Evolutionary conservation across 2,797 vertebrate genomes (phyloP), one percentile per base, ranked within the genome.

Genomic region (Girardinus metallicus): DNA sequence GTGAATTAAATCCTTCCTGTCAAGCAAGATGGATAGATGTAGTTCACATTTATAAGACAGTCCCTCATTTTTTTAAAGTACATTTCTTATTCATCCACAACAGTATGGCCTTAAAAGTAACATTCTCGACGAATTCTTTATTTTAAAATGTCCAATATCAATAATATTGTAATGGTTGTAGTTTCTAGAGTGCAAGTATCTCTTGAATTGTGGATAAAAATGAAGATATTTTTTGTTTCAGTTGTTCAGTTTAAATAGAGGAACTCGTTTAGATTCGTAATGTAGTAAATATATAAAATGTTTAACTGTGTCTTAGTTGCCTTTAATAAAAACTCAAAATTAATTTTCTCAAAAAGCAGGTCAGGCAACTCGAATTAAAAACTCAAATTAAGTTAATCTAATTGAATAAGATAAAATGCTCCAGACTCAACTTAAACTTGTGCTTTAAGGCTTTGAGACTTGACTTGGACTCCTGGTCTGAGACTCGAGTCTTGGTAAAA

Each of bases 1-100:
- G 86, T 85, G 84, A 90, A 86, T 80, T 68, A 83, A 79, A 82
- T 91, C 66, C 44, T 57, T 81, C 91, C 87, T 88, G 89, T 92
- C 87, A 87, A 80, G 77, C 10, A 60, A 83, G 84, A 91, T 82
- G 76, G 85, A 90, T 88, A 85, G 77, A 73, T 80, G 73, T 57
- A 80, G 71, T 89, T 84, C 75, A 81, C 78, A 87, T 89, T 89
- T 83, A 89, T 85, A 86, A 85, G 89, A 84, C 47, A 80, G 80
- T 51, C 53, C 72, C 66, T 87, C 60, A 83, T 85, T 81, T 76
- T 87, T 79, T 82, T n/a, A n/a, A 46, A 80, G 60, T 12, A 76
- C 10, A 26, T 55, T 74, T 80, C 71, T 79, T 75, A 76, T 84
- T 74, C 76, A 79, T 82, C 74, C 78, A 82, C 82, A 81, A 82